These are phyloP conservation scores for Dermatemys mawii DNA, from an alignment of 2,113 vertebrate genomes.

Conservation along the genomic window DNA sequence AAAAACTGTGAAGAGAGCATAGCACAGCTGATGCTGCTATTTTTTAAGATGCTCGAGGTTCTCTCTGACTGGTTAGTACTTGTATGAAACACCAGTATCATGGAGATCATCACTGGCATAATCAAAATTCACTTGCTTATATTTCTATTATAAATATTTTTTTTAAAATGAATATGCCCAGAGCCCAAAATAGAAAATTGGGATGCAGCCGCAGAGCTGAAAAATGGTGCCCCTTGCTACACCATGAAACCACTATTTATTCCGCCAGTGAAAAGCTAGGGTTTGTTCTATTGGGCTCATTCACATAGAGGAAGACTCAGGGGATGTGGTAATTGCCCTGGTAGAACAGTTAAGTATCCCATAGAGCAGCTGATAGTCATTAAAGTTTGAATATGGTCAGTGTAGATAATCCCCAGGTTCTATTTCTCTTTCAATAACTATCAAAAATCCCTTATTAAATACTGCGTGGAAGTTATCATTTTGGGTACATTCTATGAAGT, in stretches of 20 bases:
- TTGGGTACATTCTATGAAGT: rapidly evolving
- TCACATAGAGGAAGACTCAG: not conserved
- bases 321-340: not conserved
- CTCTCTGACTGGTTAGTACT: not conserved
- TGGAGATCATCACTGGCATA: not conserved
- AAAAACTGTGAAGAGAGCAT: not conserved
- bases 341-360: not conserved
- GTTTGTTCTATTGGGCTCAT: not conserved
- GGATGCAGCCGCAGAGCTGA: not conserved
- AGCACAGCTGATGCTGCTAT: not conserved
- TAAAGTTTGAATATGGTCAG: not conserved
- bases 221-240: rapidly evolving
- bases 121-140: not conserved
- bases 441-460: not conserved
- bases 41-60: not conserved
- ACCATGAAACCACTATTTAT: too few relatives aligned
- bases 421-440: not conserved
- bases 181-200: not conserved
- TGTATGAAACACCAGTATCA: not conserved
- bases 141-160: not conserved
- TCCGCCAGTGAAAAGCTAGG: not conserved
- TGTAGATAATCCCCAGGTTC: not conserved
- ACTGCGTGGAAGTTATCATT: not conserved
- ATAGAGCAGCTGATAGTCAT: not conserved
- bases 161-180: rapidly evolving